A percentile compares a stretch with the other conserved stretches of the same genome.
Evolutionary conservation across 2,797 vertebrate genomes (phyloP).

Genomic region (Onychomys leucogaster): DNA sequence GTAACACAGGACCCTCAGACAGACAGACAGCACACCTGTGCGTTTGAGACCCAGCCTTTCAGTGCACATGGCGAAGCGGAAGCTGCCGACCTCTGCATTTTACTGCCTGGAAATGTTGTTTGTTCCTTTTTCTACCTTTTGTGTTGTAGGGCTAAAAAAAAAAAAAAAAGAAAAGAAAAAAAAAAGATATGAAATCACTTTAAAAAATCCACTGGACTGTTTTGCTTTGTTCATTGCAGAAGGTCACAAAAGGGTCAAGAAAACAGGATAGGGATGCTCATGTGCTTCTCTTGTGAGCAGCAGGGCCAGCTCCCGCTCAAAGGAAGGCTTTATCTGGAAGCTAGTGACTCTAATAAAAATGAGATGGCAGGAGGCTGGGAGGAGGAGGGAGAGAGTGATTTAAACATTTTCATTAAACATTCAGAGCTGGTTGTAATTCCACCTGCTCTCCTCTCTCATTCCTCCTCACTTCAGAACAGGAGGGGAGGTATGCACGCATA

Average conservation of each 20-base stretch:
- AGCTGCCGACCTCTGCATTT: not conserved
- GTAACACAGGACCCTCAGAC: not conserved
- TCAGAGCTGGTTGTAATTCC: not conserved
- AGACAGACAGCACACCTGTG: accelerated
- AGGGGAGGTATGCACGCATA: not conserved
- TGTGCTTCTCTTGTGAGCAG: not conserved
- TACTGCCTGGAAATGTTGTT: not conserved
- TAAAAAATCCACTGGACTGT: not conserved
- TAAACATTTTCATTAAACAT: not conserved
- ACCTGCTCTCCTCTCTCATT: not conserved
- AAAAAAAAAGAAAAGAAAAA: not conserved
- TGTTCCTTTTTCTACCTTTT: not conserved
- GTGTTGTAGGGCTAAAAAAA: constrained; percentile 11
- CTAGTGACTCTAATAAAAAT: not conserved
- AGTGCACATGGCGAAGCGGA: not conserved
- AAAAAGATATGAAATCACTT: not conserved
- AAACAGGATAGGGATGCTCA: not conserved
- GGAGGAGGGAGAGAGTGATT: not conserved
- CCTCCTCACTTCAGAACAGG: not conserved
- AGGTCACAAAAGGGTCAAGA: not conserved
- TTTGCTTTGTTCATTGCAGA: constrained; percentile 11
- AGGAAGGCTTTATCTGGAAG: constrained; percentile 31
- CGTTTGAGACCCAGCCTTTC: not conserved
- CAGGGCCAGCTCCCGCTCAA: not conserved
- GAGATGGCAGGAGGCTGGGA: not conserved